Evolutionary conservation across 2,888 invertebrate species (phyloP).

Genomic region (Luperina testacea): DNA sequence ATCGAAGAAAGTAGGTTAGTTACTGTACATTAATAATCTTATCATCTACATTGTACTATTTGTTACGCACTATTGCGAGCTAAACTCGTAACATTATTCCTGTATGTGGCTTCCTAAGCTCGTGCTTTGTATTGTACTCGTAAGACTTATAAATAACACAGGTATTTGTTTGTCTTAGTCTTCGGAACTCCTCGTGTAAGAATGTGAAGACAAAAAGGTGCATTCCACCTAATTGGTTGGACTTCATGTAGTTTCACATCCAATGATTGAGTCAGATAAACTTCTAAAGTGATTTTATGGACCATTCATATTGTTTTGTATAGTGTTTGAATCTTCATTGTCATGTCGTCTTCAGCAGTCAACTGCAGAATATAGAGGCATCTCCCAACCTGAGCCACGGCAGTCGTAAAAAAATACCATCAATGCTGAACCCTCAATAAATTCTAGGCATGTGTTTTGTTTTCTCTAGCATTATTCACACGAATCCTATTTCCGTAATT

Average conservation of each 20-base stretch:
- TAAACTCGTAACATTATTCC: constrained; percentile 53
- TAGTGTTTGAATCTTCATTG: neutral
- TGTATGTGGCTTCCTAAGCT: constrained; percentile 62
- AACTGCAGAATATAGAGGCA: neutral
- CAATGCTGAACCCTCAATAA: neutral
- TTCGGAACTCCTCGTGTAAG: constrained; percentile 17
- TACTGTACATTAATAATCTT: constrained; percentile 53
- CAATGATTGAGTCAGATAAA: neutral
- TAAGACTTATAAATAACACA: constrained; percentile 53
- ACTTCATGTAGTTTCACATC: neutral
- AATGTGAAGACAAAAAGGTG: neutral
- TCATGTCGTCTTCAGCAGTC: neutral
- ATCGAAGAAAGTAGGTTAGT: constrained; percentile 50
- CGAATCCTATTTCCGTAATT: constrained; percentile 44
- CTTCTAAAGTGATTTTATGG: neutral
- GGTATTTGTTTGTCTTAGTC: constrained; percentile 39
- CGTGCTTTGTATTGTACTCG: constrained; percentile 47
- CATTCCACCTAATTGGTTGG: neutral
- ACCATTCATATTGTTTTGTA: neutral
- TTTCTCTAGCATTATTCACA: constrained; percentile 14
- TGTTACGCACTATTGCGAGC: constrained; percentile 54
- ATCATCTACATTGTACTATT: constrained; percentile 52
- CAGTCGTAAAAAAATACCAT: neutral
- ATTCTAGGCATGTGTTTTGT: constrained; percentile 6
- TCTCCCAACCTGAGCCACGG: neutral